Evolutionary conservation across 2,113 vertebrate species (phyloP).

Genomic region (Phalacrocorax pelagicus): DNA sequence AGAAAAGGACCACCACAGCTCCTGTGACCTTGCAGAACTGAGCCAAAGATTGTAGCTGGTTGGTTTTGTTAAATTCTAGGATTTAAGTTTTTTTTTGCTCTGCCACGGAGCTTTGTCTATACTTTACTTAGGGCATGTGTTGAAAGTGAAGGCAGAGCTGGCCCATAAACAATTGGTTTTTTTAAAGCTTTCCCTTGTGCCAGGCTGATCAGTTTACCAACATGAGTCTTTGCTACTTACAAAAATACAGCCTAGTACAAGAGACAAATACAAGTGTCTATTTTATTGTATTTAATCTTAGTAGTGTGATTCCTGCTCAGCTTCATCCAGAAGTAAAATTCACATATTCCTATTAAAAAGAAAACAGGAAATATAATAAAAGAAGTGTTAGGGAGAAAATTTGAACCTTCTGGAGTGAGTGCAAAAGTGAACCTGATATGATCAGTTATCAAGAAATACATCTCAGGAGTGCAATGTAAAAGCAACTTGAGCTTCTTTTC

Average conservation of each 20-base stretch:
- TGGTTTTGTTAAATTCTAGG: not conserved
- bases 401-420: not conserved
- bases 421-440: not conserved
- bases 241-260: not conserved
- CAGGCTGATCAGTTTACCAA: not conserved
- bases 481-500: not conserved
- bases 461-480: not conserved
- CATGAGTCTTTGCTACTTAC: not conserved
- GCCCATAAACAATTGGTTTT: not conserved
- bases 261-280: not conserved
- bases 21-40: not conserved
- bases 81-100: not conserved
- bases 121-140: not conserved
- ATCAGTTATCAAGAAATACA: not conserved
- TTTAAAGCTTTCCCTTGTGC: not conserved
- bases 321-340: not conserved
- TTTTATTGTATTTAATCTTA: conserved; percentile 7
- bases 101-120: not conserved
- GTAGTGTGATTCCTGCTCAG: not conserved
- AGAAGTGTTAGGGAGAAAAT: not conserved
- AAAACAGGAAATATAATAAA: not conserved
- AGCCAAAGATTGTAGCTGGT: not conserved
- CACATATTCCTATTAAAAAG: not conserved
- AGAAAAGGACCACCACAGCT: not conserved
- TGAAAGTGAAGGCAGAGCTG: not conserved